Evolutionary conservation across 2,888 invertebrate genomes (phyloP), one percentile per base, ranked within the genome.

Genomic region (Napeogenes sylphis): DNA sequence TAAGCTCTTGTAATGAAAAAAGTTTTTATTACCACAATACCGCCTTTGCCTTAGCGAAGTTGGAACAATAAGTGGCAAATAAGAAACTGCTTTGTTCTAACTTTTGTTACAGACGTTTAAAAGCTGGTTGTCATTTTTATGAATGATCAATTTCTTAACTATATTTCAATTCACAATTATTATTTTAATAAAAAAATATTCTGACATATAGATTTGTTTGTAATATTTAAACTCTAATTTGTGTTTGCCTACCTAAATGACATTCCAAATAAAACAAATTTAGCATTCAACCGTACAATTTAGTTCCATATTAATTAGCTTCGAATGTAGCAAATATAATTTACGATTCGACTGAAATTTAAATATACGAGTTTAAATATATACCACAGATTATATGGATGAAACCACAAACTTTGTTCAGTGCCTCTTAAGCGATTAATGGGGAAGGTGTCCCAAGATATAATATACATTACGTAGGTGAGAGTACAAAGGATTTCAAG

Each of bases 1-100:
- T 88, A 87, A 87, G 82, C 84, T 79, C 73, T 79, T 78, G 79
- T 86, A 87, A 87, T 87, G 87, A 87, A 87, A 87, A 87, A 88
- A 87, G 86, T 87, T 88, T 87, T 86, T 87, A 86, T 84, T 81
- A 80, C 83, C 72, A 78, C 82, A 82, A 81, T 83, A 77, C 78
- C 76, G 73, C 72, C 74, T 73, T 69, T 66, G 69, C 73, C 71
- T 73, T 71, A 72, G 65, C 62, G 61, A 68, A 71, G 65, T 72
- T 73, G 62, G 66, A 68, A 69, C 71, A 73, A 70, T 73, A 75
- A 77, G 76, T 74, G 74, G 72, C 70, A 67, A 71, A 72, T 70
- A 74, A 69, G 66, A 71, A 71, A 70, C 68, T 71, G 70, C 72
- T 74, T 72, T 68, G 68, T 69, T 68, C 64, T 71, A 69, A 74